phyloP scores from a whole-genome alignment of 2,113 vertebrate genomes.

The Emydocephalus ijimae region DNA sequence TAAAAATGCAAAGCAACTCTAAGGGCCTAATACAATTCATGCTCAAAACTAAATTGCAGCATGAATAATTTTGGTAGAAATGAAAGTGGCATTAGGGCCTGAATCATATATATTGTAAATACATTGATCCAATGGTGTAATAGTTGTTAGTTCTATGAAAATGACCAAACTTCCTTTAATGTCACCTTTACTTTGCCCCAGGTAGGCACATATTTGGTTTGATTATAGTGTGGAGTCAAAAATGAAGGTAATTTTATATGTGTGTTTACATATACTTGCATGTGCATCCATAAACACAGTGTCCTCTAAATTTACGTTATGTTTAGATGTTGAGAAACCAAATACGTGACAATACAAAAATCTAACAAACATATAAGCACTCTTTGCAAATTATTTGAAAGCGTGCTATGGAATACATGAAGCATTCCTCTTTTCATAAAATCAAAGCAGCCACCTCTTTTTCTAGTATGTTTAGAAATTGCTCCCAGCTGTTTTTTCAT shows the following conservation, averaged over 20 bases:
- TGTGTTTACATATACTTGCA: background rate
- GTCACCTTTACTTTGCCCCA: background rate
- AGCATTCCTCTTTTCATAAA: background rate
- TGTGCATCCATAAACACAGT: background rate
- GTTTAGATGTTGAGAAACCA: background rate
- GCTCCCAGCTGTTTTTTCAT: background rate
- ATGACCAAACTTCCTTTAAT: conserved; percentile 1
- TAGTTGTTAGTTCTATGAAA: background rate
- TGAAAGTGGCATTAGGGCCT: background rate
- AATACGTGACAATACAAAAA: background rate
- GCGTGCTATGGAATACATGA: background rate
- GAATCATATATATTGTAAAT: background rate
- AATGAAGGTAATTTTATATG: background rate
- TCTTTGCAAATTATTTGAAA: background rate
- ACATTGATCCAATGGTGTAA: background rate
- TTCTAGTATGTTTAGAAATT: background rate
- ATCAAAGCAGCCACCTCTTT: background rate
- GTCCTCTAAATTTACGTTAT: background rate
- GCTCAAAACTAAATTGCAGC: background rate
- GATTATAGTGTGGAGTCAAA: background rate
- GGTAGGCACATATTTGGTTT: background rate
- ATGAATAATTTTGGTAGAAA: background rate
- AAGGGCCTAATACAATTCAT: background rate
- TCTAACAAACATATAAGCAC: background rate
- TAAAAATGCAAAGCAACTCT: background rate